Conservation (phyloP, 2,113 vertebrate genomes). For the Acrocephalus kingi region DNA sequence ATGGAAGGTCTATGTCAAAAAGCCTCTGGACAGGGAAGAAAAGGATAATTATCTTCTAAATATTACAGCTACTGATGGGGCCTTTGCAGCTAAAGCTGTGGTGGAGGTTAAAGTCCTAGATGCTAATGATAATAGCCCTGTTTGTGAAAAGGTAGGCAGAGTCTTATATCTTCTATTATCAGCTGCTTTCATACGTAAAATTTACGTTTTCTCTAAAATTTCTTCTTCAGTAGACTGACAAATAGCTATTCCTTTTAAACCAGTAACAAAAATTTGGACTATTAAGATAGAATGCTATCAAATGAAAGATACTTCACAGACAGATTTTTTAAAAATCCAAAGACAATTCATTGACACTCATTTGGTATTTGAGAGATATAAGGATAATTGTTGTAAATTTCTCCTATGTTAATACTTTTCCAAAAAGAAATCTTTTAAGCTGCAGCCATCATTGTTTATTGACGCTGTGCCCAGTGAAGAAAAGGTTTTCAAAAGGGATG, state of each 20-base stretch:
- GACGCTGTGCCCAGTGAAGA: no score
- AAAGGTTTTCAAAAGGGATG: no score
- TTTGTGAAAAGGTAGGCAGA: conserved; percentile 91
- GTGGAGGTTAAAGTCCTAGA: conserved; percentile 98
- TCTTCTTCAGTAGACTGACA: neutral
- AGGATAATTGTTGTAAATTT: neutral
- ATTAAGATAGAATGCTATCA: neutral
- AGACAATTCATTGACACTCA: neutral
- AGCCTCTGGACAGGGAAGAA: conserved; percentile 90
- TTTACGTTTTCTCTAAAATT: neutral
- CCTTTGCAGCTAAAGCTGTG: conserved; percentile 88
- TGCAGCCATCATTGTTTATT: neutral
- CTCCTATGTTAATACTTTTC: neutral
- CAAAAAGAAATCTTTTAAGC: neutral
- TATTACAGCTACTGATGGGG: conserved; percentile 94
- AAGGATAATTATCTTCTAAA: conserved; percentile 94
- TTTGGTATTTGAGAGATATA: neutral
- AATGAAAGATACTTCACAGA: neutral
- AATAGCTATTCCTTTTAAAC: neutral
- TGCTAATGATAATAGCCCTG: conserved; percentile 95
- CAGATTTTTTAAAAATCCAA: neutral
- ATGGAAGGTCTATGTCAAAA: conserved; percentile 96
- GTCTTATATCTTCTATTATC: neutral
- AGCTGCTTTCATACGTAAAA: conserved; percentile 68
- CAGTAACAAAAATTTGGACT: neutral